Evolutionary conservation across 2,113 vertebrate genomes (phyloP), one percentile per base, ranked within the genome.

Genomic region (Vimba vimba): DNA sequence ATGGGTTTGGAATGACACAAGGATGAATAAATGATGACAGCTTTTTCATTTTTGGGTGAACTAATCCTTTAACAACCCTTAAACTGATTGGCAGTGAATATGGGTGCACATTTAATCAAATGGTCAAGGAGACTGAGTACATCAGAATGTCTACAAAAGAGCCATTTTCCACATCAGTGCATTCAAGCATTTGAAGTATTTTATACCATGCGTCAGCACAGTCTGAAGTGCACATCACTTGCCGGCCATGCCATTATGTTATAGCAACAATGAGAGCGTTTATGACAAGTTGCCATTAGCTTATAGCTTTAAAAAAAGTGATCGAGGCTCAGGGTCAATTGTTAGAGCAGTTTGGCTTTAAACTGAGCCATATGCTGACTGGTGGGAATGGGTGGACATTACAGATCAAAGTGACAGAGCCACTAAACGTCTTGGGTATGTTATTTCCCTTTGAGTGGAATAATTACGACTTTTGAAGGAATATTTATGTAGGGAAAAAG

Each of bases 381-480:
- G 45, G 90, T 83, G 90, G 90, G 92, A 91, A 91, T 91, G 91
- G 93, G 92, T 90, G 89, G 91, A 93, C 93, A 91, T 92, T 89
- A 90, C 92, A 92, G 91, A 93, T 92, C 89, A 86, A 80, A 88
- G 84, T 25, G 52, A 39, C 45, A 59, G 13, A 59, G 33, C 50
- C 68, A 73, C 23, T 45, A 73, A 75, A 77, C 9, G 81, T 60
- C 59, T 64, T 30, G 71, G 39, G 45, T 62, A 39, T 4, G 55
- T 30, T 47, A 57, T 59, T 68, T 79, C 94, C 88, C 90, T 75
- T 27, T 1, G 91, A 91, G 92, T 92, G 89, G 59, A 78, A 92
- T 93, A 93, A 94, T 93, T 93, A 93, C 91, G 92, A 91, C 93
- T 89, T 94, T 93, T 93, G 93, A 93, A 91, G 90, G 92, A 92